These are phyloP conservation scores for Trachelipus rathkii DNA, from an alignment of 1,140 invertebrate genomes.

Conservation along the genomic window DNA sequence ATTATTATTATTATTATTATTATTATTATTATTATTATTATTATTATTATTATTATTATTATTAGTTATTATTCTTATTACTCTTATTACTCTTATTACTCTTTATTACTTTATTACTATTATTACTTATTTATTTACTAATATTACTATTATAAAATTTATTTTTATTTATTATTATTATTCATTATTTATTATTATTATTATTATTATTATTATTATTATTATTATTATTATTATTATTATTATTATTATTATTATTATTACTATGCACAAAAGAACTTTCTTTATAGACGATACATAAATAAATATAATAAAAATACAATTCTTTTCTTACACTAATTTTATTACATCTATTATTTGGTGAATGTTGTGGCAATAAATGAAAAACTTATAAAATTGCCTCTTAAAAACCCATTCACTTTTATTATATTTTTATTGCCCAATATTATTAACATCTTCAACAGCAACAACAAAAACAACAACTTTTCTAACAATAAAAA, in stretches of 20 bases:
- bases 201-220: not conserved
- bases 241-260: not conserved
- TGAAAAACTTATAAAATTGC: too few species aligned
- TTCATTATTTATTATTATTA: not conserved
- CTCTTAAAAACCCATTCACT: too few species aligned
- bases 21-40: not conserved
- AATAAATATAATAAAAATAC: too few species aligned
- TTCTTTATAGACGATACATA: too few species aligned
- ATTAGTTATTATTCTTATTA: not conserved
- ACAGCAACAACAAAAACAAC: too few species aligned
- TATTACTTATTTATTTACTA: not conserved
- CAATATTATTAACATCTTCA: too few species aligned
- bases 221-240: not conserved
- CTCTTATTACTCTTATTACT: not conserved
- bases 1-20: constrained; percentile 5
- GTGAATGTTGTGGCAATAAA: too few species aligned
- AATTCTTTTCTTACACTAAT: too few species aligned
- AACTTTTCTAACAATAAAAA: too few species aligned
- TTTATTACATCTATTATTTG: too few species aligned
- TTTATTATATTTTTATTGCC: too few species aligned
- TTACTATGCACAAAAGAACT: not conserved
- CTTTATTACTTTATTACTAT: not conserved
- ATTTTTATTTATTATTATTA: not conserved
- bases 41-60: not conserved
- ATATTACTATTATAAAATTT: not conserved